A percentile compares a stretch with the other conserved stretches of the same genome.
Evolutionary conservation across 1,140 invertebrate genomes (phyloP).

Genomic region (Nasonia vitripennis): DNA sequence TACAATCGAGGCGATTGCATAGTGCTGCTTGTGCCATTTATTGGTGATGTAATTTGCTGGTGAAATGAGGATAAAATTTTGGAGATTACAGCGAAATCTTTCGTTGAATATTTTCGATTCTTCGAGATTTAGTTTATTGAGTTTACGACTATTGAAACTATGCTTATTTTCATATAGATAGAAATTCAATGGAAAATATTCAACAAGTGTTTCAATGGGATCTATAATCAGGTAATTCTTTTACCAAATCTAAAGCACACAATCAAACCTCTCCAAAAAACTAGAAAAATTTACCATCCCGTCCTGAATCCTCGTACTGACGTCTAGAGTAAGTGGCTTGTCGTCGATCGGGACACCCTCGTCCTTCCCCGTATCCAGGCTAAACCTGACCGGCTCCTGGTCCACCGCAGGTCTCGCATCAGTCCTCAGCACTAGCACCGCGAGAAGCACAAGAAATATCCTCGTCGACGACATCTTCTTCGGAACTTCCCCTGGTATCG

Average conservation of each 20-base stretch:
- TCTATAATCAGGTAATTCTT: background rate
- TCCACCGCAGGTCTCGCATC: conserved; percentile 4
- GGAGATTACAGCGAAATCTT: background rate
- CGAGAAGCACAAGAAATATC: background rate
- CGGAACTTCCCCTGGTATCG: background rate
- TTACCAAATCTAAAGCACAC: background rate
- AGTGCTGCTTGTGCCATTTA: background rate
- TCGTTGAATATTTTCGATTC: background rate
- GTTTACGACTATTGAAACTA: too few species aligned
- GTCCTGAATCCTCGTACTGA: conserved; percentile 16
- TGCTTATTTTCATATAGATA: too few species aligned
- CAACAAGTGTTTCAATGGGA: too few species aligned
- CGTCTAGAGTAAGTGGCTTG: background rate
- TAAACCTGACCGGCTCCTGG: conserved; percentile 35
- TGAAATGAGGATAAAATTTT: background rate
- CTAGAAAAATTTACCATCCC: conserved; percentile 42
- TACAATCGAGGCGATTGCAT: background rate
- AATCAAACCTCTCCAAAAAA: background rate
- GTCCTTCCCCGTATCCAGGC: conserved; percentile 9
- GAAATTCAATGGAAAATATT: too few species aligned
- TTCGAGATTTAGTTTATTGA: background rate
- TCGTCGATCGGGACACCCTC: background rate
- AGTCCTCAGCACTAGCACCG: background rate
- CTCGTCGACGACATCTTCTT: background rate
- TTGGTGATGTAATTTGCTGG: background rate